These are phyloP conservation scores for Lepidochitona cinerea DNA, from an alignment of 2,888 invertebrate species.

Conservation along the genomic window DNA sequence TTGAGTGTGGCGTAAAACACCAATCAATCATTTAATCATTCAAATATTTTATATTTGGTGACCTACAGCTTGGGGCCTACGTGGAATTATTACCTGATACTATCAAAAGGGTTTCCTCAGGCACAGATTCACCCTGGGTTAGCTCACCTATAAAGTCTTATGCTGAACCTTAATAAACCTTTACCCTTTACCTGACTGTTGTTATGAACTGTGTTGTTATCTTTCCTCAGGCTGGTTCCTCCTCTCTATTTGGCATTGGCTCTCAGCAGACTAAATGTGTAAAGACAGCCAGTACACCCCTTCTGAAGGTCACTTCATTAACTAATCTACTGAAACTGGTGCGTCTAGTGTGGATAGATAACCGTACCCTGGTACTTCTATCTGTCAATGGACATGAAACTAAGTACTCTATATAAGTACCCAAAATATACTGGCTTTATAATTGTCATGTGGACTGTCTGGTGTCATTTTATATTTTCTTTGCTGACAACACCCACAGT, in stretches of 20 bases:
- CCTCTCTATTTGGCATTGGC: slow-evolving; percentile 96
- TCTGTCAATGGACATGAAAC: slow-evolving; percentile 93
- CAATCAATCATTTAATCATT: too few relatives aligned
- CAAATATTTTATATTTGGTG: too few relatives aligned
- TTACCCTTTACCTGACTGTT: too few relatives aligned
- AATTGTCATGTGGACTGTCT: too few relatives aligned
- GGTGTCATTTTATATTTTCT: too few relatives aligned
- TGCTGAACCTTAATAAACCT: not conserved
- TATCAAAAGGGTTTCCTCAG: too few relatives aligned
- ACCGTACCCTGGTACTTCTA: slow-evolving; percentile 92
- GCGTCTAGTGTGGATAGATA: slow-evolving; percentile 95
- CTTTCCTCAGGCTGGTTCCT: slow-evolving; percentile 76
- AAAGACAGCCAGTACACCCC: slow-evolving; percentile 85
- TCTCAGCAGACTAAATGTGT: slow-evolving; percentile 97
- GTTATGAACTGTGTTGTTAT: slow-evolving; percentile 10
- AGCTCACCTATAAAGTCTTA: not conserved
- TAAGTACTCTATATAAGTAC: slow-evolving; percentile 56
- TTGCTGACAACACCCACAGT: too few relatives aligned
- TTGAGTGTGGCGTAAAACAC: too few relatives aligned
- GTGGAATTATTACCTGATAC: too few relatives aligned
- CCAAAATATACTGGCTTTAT: too few relatives aligned
- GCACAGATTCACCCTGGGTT: too few relatives aligned
- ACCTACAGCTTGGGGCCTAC: too few relatives aligned
- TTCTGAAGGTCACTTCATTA: slow-evolving; percentile 49
- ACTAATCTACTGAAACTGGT: slow-evolving; percentile 88